These are phyloP conservation scores for Pimephales promelas DNA, from an alignment of 2,113 vertebrate genomes.

Conservation along the genomic window DNA sequence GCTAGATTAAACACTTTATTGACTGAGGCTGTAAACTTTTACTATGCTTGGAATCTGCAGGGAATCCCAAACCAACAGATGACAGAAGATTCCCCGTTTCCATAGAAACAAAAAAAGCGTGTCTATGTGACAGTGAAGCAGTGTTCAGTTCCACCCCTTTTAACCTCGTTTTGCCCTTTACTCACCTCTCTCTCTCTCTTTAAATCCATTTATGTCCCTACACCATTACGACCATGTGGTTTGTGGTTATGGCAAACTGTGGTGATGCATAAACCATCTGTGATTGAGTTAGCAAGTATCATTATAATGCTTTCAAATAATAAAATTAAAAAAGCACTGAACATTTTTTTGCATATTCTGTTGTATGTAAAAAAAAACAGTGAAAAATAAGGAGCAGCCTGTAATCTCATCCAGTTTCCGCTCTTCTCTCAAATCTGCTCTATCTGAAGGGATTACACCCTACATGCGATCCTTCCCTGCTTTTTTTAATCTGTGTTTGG, in stretches of 20 bases:
- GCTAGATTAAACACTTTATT: not conserved
- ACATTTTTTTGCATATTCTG: not conserved
- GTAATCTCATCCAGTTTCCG: slow-evolving; percentile 5
- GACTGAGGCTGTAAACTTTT: not conserved
- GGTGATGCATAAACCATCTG: slow-evolving; percentile 2
- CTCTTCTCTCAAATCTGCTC: slow-evolving; percentile 47
- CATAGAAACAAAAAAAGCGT: slow-evolving; percentile 19
- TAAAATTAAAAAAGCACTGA: not conserved
- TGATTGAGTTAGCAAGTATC: not conserved
- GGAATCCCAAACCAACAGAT: slow-evolving; percentile 15
- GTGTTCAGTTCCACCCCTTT: slow-evolving; percentile 18
- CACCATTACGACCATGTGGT: not conserved
- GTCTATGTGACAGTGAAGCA: slow-evolving; percentile 7
- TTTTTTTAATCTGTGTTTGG: slow-evolving; percentile 57
- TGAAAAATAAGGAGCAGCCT: not conserved
- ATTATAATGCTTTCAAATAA: not conserved
- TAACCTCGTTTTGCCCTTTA: not conserved
- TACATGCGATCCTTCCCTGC: slow-evolving; percentile 43
- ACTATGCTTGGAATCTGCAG: not conserved
- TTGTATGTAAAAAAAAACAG: not conserved
- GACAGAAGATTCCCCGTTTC: slow-evolving; percentile 8
- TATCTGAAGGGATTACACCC: slow-evolving; percentile 54
- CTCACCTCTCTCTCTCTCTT: not conserved
- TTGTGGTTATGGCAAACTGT: slow-evolving; percentile 10
- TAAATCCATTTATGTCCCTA: not conserved